Conservation (phyloP, 2,888 invertebrate genomes). For the Meteorus colon region DNA sequence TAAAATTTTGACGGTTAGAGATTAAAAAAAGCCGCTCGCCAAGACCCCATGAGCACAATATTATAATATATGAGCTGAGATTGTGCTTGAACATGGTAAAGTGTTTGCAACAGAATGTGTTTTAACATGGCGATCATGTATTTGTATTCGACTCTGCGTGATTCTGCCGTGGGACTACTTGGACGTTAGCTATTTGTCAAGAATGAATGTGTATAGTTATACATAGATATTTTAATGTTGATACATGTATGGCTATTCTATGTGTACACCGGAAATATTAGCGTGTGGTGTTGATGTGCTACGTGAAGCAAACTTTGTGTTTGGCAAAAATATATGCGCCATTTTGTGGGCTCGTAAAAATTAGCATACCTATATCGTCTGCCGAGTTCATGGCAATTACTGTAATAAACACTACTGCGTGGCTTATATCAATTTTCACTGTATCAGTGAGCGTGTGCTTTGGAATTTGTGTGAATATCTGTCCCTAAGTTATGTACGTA, state of each 20-base stretch:
- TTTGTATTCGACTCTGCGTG: neutral
- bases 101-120: neutral
- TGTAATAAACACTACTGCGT: slow-evolving; percentile 28
- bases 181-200: neutral
- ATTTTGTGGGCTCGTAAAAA: slow-evolving; percentile 37
- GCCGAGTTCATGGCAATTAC: slow-evolving; percentile 32
- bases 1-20: neutral
- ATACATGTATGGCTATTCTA: neutral
- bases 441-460: neutral
- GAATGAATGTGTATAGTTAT: neutral
- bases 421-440: slow-evolving; percentile 24
- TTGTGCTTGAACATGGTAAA: neutral
- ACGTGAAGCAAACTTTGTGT: slow-evolving; percentile 7
- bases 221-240: neutral
- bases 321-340: slow-evolving; percentile 27
- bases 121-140: neutral
- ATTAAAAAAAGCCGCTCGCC: neutral
- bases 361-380: slow-evolving; percentile 47
- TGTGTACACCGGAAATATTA: slow-evolving; percentile 19
- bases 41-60: neutral
- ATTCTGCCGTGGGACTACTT: neutral
- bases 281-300: slow-evolving; percentile 13
- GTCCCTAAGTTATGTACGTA: neutral
- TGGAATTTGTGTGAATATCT: neutral
- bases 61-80: neutral